A percentile compares a stretch with the other conserved stretches of the same genome.
Conservation (phyloP, 2,888 invertebrate species). For the Tachina fera region DNA sequence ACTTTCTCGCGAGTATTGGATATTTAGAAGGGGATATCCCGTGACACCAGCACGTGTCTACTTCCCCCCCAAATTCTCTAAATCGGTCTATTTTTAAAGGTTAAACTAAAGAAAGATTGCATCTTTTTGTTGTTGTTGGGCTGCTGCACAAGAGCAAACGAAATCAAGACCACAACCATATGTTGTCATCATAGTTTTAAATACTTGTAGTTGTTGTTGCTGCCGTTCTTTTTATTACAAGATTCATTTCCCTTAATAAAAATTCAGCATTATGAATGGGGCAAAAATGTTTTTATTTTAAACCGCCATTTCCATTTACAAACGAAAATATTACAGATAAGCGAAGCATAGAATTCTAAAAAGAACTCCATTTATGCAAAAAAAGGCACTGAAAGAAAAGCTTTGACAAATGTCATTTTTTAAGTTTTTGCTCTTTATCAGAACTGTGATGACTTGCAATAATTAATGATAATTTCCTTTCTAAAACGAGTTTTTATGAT, state of each 20-base stretch:
- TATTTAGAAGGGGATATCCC: constrained; percentile 66
- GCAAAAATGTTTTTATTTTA: constrained; percentile 41
- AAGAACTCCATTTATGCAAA: constrained; percentile 42
- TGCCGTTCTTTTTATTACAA: constrained; percentile 44
- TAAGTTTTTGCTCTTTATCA: no score
- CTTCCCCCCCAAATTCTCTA: constrained; percentile 43
- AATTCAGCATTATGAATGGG: constrained; percentile 67
- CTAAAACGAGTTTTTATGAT: no score
- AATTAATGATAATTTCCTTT: no score
- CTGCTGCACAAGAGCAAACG: constrained; percentile 25
- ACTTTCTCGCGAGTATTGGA: constrained; percentile 17
- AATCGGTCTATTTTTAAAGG: constrained; percentile 61
- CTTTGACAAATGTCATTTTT: no score
- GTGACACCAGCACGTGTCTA: constrained; percentile 67
- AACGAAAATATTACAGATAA: constrained; percentile 32
- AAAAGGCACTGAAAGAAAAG: constrained; percentile 16
- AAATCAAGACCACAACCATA: constrained; percentile 65
- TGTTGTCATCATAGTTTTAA: constrained; percentile 68
- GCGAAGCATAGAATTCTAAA: constrained; percentile 25
- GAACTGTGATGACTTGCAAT: no score
- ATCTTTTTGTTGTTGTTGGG: constrained; percentile 17
- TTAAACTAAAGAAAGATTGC: constrained; percentile 48
- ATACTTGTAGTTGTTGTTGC: neutral
- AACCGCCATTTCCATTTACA: constrained; percentile 45
- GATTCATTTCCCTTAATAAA: constrained; percentile 58